phyloP scores from a whole-genome alignment of 2,888 invertebrate genomes.

The Lepidochitona cinerea region DNA sequence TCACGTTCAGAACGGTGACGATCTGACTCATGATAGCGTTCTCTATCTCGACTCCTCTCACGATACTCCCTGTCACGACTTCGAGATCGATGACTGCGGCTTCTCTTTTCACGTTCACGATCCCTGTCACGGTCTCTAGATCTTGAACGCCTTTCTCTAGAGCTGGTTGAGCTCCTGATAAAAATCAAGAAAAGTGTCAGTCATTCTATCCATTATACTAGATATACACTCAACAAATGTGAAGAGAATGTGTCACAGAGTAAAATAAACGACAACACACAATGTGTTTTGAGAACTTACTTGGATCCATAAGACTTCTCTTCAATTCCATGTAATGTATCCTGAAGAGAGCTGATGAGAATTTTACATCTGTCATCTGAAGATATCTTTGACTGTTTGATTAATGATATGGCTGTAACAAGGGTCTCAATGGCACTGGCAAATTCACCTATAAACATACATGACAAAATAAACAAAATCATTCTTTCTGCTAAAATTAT shows the following conservation, averaged over 20 bases:
- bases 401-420: conserved; percentile 97
- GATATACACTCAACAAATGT: neutral
- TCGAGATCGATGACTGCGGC: conserved; percentile 68
- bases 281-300: conserved; percentile 39
- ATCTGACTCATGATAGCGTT: conserved; percentile 69
- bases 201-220: neutral
- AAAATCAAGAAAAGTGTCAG: neutral
- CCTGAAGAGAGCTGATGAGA: conserved; percentile 94
- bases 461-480: conserved; percentile 13
- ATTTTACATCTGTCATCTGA: conserved; percentile 98
- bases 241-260: neutral
- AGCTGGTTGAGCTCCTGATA: conserved; percentile 26
- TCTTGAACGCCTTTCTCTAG: conserved; percentile 77
- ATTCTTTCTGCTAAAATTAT: neutral
- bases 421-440: conserved; percentile 98
- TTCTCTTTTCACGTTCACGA: conserved; percentile 64
- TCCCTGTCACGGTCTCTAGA: conserved; percentile 79
- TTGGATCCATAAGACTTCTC: conserved; percentile 90
- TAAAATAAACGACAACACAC: neutral
- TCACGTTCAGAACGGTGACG: conserved; percentile 59
- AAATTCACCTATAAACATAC: conserved; percentile 81
- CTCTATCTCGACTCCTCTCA: conserved; percentile 75
- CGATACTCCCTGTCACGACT: conserved; percentile 75
- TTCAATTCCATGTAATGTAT: conserved; percentile 97
- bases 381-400: conserved; percentile 97